phyloP scores from a whole-genome alignment of 2,888 invertebrate genomes.

The Drosophila leonis region DNA sequence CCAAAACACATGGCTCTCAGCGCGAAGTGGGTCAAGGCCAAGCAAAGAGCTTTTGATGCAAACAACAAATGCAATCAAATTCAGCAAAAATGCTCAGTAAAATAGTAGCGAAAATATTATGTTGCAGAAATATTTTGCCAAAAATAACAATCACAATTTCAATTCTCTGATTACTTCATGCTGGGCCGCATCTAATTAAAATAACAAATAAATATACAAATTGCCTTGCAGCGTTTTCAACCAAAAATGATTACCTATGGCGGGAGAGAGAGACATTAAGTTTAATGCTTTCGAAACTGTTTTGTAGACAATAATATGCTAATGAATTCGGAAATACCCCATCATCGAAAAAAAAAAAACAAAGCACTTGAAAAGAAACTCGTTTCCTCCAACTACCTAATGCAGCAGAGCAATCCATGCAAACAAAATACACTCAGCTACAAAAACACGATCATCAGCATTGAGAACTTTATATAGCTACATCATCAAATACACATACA shows the following conservation, averaged over 20 bases:
- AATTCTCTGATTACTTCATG: neutral
- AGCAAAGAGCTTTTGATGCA: constrained; percentile 28
- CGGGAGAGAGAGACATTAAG: constrained; percentile 4
- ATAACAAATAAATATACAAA: constrained; percentile 9
- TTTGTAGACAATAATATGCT: constrained; percentile 34
- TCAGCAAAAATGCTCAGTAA: neutral
- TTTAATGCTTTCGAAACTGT: constrained; percentile 16
- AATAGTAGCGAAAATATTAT: neutral
- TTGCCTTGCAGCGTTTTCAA: constrained; percentile 4
- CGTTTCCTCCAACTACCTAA: constrained; percentile 32
- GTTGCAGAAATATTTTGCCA: too few species aligned
- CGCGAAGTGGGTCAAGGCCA: constrained; percentile 81
- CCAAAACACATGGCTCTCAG: constrained; percentile 36
- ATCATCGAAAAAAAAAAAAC: constrained; percentile 9
- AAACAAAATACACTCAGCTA: constrained; percentile 18
- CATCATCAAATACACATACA: constrained; percentile 2
- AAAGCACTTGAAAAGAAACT: constrained; percentile 25
- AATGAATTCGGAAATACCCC: constrained; percentile 51
- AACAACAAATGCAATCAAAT: neutral
- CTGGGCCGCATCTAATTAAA: constrained; percentile 1
- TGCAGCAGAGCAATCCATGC: constrained; percentile 23
- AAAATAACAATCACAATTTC: neutral
- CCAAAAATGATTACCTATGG: constrained; percentile 25
- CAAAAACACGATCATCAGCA: constrained; percentile 15
- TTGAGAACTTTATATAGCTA: neutral